Conservation (phyloP, 2,113 vertebrate genomes). For the Anas platyrhynchos region DNA sequence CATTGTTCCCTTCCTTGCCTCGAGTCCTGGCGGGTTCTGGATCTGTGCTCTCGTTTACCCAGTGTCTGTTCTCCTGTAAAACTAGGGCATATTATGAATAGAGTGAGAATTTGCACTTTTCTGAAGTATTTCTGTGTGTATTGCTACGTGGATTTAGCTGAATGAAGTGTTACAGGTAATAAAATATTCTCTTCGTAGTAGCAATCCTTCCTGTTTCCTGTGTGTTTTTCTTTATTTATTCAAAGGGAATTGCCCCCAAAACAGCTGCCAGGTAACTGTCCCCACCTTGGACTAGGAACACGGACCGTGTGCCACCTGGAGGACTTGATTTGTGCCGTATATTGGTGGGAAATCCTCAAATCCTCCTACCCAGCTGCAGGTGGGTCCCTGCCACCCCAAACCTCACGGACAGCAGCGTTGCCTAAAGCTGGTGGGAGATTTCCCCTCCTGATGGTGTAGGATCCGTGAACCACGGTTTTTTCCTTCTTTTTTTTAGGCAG, state of each 20-base stretch:
- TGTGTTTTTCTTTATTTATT: neutral
- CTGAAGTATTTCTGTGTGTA: conserved; percentile 61
- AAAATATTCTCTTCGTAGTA: conserved; percentile 70
- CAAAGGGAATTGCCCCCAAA: fast-evolving
- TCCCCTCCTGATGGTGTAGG: neutral
- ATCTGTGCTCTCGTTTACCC: neutral
- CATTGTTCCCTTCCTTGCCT: conserved; percentile 22
- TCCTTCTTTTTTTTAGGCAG: neutral
- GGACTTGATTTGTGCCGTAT: neutral
- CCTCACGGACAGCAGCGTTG: fast-evolving
- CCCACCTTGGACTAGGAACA: neutral
- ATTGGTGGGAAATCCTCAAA: neutral
- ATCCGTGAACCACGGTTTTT: neutral
- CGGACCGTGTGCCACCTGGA: fast-evolving
- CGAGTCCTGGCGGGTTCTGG: neutral
- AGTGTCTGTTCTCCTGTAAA: neutral
- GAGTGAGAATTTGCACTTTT: conserved; percentile 77
- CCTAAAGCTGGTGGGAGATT: neutral
- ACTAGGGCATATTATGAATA: conserved; percentile 17
- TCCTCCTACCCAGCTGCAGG: neutral
- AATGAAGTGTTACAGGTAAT: conserved; percentile 74
- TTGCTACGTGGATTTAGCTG: conserved; percentile 69
- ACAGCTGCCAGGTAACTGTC: fast-evolving
- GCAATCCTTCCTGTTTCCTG: neutral
- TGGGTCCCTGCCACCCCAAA: neutral